Evolutionary conservation across 92 coral and sea anemone species (phyloP).

Genomic region (Paragorgia papillata): DNA sequence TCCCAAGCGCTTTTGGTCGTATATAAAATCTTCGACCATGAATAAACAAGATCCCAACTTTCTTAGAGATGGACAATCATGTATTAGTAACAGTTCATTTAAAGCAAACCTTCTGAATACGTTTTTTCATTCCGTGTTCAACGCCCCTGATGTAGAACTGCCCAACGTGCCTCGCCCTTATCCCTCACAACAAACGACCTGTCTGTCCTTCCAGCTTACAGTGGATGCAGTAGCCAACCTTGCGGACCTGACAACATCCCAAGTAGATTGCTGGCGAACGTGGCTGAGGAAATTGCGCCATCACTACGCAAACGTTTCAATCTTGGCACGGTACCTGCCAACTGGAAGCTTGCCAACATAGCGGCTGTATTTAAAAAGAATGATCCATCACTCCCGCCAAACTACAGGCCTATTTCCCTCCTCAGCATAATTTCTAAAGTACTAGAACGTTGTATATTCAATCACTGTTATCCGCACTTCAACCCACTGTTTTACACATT

Average conservation of each 20-base stretch:
- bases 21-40: slow-evolving; percentile 40
- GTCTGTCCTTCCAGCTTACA: too few relatives aligned
- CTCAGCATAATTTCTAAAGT: background rate
- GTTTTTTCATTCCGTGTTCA: slow-evolving; percentile 13
- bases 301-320: background rate
- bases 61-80: slow-evolving; percentile 50
- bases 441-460: background rate
- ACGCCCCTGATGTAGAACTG: too few relatives aligned
- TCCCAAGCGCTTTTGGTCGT: slow-evolving; percentile 60
- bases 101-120: slow-evolving; percentile 9
- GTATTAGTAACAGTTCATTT: slow-evolving; percentile 13
- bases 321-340: background rate
- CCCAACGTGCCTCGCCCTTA: too few relatives aligned
- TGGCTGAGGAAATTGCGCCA: too few relatives aligned
- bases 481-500: background rate
- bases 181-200: too few relatives aligned
- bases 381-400: slow-evolving; percentile 5
- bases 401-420: slow-evolving; percentile 1
- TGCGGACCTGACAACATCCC: too few relatives aligned
- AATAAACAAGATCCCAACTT: slow-evolving; percentile 35
- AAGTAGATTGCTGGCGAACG: too few relatives aligned
- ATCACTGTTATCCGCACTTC: background rate
- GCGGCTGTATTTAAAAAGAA: slow-evolving; percentile 21
- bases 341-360: slow-evolving; percentile 23
- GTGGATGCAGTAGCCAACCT: too few relatives aligned